Base-by-base conservation (phyloP, 1,140 invertebrate species). In the Brachystomella parvula region DNA sequence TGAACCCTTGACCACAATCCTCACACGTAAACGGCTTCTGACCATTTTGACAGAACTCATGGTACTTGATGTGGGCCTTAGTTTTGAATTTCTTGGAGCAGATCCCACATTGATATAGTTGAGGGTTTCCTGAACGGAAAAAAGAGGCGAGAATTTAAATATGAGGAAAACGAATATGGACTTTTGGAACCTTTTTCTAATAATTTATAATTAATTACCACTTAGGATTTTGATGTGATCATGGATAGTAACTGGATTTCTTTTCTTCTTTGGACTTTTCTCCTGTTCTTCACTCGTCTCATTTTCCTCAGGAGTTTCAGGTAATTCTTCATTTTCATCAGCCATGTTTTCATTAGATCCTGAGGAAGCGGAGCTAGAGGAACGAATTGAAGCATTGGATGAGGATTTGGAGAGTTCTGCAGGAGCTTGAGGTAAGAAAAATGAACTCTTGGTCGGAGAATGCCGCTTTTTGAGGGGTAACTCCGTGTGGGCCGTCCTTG, bases 31-130 rank as follows among this genome's bases (percentile, higher is more conserved):
- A 72, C 1, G 71, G 74, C 30, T 71, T 71, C 15, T 73, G 61
- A 2, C 69, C 68, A 30, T 70, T 71, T 44, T 68, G 65, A 60
- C 74, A 75, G 35, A 72, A 75, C 33, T 75, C 73, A 47, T 75
- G 74, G 39, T 74, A 75, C 33, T 70, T 71, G 24, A 75, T 71
- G 66, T 63, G 77, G 73, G 82, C 82, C 61, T 83, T 83, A 31
- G 78, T 79, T 47, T 82, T 80, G 47, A 83, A 83, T 32, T 76
- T 79, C 70, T 81, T 83, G 1, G 79, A 78, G 66, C 82, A 84
- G 1, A 80, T 71, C 6, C 77, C 81, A 63, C 82, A 83, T 24
- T 77, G 71, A 64, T 80, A 83, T 60, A 72, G 61, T 33, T 44
- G 63, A 1, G 72, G 71, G 12, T 74, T 65, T 17, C 74, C 73